phyloP scores from a whole-genome alignment of 30 jellyfish, hydroid and myxozoan species.

The Mastigias papua region DNA sequence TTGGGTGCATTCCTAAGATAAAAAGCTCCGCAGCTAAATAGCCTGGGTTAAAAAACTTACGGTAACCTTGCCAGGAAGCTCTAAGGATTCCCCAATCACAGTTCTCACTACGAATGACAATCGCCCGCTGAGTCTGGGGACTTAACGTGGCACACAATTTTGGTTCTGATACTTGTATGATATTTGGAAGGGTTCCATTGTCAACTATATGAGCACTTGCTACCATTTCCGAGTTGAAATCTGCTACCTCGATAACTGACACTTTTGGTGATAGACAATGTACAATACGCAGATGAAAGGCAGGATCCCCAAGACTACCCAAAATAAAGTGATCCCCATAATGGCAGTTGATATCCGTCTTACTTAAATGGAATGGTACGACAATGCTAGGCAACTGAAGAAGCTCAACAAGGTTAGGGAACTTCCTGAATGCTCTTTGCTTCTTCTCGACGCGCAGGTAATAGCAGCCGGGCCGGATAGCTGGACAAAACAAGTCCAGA shows the following conservation, averaged over 20 bases:
- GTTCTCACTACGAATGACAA: constrained; percentile 71
- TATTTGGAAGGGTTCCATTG: constrained; percentile 63
- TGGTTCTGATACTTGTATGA: constrained; percentile 51
- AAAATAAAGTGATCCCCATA: constrained; percentile 24
- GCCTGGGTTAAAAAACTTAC: constrained; percentile 54
- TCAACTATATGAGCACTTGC: constrained; percentile 80
- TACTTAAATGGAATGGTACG: constrained; percentile 48
- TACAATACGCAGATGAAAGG: constrained; percentile 73
- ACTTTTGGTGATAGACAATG: constrained; percentile 75
- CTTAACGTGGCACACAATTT: constrained; percentile 30
- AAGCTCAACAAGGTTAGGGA: constrained; percentile 18
- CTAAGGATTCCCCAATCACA: constrained; percentile 78
- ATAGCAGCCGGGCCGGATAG: constrained; percentile 44
- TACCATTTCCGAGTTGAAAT: constrained; percentile 46
- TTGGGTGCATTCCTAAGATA: constrained; percentile 30
- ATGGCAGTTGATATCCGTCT: constrained; percentile 55
- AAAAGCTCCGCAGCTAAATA: constrained; percentile 63
- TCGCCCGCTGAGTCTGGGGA: constrained; percentile 73
- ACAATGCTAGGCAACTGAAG: constrained; percentile 54
- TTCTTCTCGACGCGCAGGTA: constrained; percentile 31
- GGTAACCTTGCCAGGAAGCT: constrained; percentile 82
- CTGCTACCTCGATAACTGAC: constrained; percentile 79
- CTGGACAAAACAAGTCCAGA: constrained; percentile 26
- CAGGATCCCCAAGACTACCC: constrained; percentile 77
- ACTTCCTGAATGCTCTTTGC: constrained; percentile 15